Base-by-base conservation (phyloP, 2,797 vertebrate species). In the Gallirallus australis region DNA sequence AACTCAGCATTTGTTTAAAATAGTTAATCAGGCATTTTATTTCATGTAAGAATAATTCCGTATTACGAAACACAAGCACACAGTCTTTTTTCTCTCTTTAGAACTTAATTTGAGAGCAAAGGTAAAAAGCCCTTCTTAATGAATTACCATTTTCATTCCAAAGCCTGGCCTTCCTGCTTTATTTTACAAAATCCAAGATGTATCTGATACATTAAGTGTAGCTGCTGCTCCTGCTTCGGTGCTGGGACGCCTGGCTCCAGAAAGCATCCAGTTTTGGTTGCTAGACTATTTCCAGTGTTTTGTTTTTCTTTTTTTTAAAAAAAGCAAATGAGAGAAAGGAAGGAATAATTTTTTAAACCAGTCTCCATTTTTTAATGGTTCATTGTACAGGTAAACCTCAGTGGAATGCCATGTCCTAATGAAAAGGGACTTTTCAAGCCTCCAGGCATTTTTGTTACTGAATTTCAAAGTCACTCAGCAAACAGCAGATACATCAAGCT, bases 381-480 rank as follows among this genome's bases (percentile, higher is more conserved):
- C 33, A 33, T 56, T 88, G 66, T 90, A n/a, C 27, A 53, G 63
- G 20, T 78, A 82, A 83, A 79, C 20, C 66, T 45, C 33, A 80
- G 66, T 54, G 25, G n/a, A 89, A 83, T 88, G 93, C 79, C 31
- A 75, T 45, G 47, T 90, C 63, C 65, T 68, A 60, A 2, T 86
- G 63, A 59, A 71, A 93, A 88, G 12, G 39, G 54, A 90, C 63
- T 92, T 94, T 86, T 59, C 2, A 3, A 86, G 54, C 94, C 69
- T 71, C 47, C 70, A 68, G 87, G 61, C 28, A 37, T 86, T 96
- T 95, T 94, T 81, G 39, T 57, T 72, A 59, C 82, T 79, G 89
- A 81, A 70, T 91, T 96, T 91, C 77, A 57, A 75, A 93, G 53
- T 90, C 59, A 39, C 25, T 86, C 39, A 73, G 80, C 47, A 79